Conservation (phyloP, 2,113 vertebrate genomes). For the Chionodraco myersi region DNA sequence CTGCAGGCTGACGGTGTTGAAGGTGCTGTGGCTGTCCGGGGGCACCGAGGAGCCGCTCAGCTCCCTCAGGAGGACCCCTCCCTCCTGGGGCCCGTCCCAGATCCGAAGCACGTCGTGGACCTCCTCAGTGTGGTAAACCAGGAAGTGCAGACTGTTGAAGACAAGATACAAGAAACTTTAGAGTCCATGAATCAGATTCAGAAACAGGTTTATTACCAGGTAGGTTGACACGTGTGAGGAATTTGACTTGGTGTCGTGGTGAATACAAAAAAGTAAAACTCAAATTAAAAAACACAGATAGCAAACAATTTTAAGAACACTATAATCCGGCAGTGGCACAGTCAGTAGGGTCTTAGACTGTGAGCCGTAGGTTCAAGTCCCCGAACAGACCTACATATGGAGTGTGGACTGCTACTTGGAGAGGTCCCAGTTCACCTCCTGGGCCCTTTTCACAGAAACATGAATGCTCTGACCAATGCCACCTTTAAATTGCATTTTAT, state of each 20-base stretch:
- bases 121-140: slow-evolving; percentile 97
- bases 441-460: not conserved
- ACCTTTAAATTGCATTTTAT: not conserved
- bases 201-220: too few relatives aligned
- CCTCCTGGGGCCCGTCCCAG: slow-evolving; percentile 96
- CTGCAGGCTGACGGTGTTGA: slow-evolving; percentile 92
- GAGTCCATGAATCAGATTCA: not conserved
- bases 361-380: too few relatives aligned
- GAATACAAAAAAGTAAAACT: too few relatives aligned
- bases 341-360: too few relatives aligned
- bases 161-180: slow-evolving; percentile 20
- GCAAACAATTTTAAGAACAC: too few relatives aligned
- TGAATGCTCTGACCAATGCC: not conserved
- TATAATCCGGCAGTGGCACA: too few relatives aligned
- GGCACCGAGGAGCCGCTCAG: slow-evolving; percentile 90
- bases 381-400: too few relatives aligned
- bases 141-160: slow-evolving; percentile 91
- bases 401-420: too few relatives aligned
- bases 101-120: slow-evolving; percentile 94
- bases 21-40: slow-evolving; percentile 93
- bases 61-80: slow-evolving; percentile 92
- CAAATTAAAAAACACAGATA: too few relatives aligned
- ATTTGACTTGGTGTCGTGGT: too few relatives aligned
- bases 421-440: too few relatives aligned
- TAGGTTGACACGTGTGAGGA: too few relatives aligned